These are phyloP conservation scores for Apamea epomidion DNA, from an alignment of 2,888 invertebrate genomes.

Conservation along the genomic window DNA sequence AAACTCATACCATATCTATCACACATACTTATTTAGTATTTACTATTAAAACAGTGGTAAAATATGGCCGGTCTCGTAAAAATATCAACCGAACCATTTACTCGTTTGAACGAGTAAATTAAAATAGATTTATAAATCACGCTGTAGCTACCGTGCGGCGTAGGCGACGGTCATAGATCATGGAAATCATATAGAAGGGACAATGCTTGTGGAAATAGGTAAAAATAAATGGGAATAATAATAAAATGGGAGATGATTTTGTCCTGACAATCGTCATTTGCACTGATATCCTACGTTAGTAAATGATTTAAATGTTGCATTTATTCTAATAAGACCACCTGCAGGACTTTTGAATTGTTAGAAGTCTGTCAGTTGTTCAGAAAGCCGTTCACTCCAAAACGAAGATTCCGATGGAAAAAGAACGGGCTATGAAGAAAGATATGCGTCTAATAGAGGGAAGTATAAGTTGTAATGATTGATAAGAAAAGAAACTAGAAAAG, in stretches of 20 bases:
- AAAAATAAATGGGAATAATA: not conserved
- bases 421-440: not conserved
- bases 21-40: conserved; percentile 4
- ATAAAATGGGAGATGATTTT: not conserved
- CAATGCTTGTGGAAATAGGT: not conserved
- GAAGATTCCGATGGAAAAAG: not conserved
- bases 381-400: not conserved
- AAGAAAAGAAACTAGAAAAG: too few species aligned
- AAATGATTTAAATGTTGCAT: not conserved
- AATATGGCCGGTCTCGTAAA: conserved; percentile 72
- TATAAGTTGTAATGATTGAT: too few species aligned
- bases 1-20: conserved; percentile 27
- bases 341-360: not conserved
- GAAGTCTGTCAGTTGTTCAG: not conserved
- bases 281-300: not conserved
- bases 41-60: conserved; percentile 40
- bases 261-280: not conserved
- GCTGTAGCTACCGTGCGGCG: conserved; percentile 57
- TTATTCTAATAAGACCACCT: not conserved
- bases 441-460: not conserved
- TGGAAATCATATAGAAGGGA: conserved; percentile 5
- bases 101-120: conserved; percentile 69
- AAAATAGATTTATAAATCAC: conserved; percentile 76
- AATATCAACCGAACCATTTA: conserved; percentile 76
- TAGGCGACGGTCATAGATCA: conserved; percentile 57